phyloP scores from a whole-genome alignment of 2,113 vertebrate species.

The Heterotilapia buettikoferi region DNA sequence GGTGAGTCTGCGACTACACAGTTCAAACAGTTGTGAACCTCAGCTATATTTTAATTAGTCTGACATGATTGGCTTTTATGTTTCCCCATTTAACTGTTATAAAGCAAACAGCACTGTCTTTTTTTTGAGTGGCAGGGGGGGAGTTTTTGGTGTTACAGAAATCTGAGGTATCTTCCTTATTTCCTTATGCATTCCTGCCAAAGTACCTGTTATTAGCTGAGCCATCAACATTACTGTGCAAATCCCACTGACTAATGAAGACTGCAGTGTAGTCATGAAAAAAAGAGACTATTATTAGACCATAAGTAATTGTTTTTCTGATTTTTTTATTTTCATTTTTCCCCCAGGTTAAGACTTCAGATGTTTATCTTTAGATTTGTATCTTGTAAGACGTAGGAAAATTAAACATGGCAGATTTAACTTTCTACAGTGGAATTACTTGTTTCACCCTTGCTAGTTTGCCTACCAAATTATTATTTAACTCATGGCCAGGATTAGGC shows the following conservation, averaged over 20 bases:
- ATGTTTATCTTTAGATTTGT: neutral
- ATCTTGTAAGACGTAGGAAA: neutral
- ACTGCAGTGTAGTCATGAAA: neutral
- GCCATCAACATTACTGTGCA: neutral
- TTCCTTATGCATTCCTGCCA: neutral
- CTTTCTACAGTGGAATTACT: neutral
- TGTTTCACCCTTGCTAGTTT: neutral
- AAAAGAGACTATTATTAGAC: neutral
- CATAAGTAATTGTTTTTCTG: neutral
- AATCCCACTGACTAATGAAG: neutral
- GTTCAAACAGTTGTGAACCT: neutral
- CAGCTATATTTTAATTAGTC: neutral
- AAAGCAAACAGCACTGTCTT: neutral
- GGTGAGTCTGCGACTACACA: neutral
- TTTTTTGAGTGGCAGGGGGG: neutral
- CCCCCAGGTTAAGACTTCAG: neutral
- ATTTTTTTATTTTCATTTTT: neutral
- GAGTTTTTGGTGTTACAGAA: neutral
- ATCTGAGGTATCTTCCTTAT: neutral
- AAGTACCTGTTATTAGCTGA: neutral
- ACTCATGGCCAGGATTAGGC: neutral
- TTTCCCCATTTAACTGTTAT: neutral
- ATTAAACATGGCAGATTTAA: neutral
- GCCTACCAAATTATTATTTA: neutral
- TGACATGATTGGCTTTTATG: neutral